Evolutionary conservation across 1,140 invertebrate genomes (phyloP).

Genomic region (Diorhabda elongata): DNA sequence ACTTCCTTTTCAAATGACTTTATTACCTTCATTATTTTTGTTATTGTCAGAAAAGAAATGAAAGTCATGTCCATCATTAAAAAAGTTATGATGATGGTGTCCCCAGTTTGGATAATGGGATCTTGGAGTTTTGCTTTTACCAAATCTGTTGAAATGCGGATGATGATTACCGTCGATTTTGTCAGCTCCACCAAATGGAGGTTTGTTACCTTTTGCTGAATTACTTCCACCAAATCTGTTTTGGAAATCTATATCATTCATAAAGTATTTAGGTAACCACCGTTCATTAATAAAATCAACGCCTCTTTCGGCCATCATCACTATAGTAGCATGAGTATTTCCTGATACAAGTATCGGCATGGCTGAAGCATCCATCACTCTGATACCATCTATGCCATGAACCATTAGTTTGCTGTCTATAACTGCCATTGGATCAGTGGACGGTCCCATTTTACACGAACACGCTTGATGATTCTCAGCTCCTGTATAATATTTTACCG

Average conservation of each 20-base stretch:
- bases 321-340: constrained; percentile 75
- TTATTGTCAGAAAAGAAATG: too few relatives aligned
- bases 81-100: too few relatives aligned
- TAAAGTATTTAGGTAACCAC: constrained; percentile 36
- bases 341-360: constrained; percentile 72
- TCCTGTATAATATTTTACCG: constrained; percentile 66
- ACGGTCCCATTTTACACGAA: constrained; percentile 75
- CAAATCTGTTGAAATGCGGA: too few relatives aligned
- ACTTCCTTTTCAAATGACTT: too few relatives aligned
- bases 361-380: constrained; percentile 76
- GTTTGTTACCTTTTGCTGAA: not conserved
- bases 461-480: constrained; percentile 84
- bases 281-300: constrained; percentile 72
- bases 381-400: constrained; percentile 62
- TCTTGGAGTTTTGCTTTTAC: too few relatives aligned
- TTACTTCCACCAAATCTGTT: constrained; percentile 6
- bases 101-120: too few relatives aligned
- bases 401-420: constrained; percentile 68
- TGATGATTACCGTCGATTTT: too few relatives aligned
- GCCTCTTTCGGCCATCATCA: constrained; percentile 81
- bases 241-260: not conserved
- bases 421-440: constrained; percentile 62
- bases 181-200: not conserved
- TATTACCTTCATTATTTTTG: too few relatives aligned
- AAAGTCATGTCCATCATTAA: too few relatives aligned